Percentiles rank a stretch among this genome's conserved stretches.
These are phyloP conservation scores for Xenops minutus DNA, from an alignment of 2,797 vertebrate species.

Conservation along the genomic window DNA sequence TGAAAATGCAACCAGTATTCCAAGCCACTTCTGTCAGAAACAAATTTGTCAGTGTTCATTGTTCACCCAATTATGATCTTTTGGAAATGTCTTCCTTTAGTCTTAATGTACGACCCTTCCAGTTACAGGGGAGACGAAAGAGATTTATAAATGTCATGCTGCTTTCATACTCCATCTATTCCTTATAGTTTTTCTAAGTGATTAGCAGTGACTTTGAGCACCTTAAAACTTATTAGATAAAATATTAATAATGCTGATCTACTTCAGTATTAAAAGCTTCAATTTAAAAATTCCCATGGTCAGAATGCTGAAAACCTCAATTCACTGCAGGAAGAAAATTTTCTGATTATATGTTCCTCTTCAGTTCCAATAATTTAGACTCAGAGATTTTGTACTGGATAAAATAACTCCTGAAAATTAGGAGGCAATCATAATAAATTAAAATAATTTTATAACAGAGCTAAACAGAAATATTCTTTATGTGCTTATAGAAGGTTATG, in stretches of 20 bases:
- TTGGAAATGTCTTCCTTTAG: not conserved
- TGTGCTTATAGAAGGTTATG: not conserved
- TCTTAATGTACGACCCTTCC: not conserved
- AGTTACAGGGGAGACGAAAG: not conserved
- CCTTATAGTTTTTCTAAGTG: not conserved
- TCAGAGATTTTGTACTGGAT: not conserved
- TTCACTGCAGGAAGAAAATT: not conserved
- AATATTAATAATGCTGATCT: not conserved
- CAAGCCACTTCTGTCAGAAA: not conserved
- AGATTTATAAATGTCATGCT: not conserved
- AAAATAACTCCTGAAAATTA: not conserved
- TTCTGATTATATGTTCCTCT: not conserved
- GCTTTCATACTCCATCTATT: not conserved
- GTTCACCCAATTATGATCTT: not conserved
- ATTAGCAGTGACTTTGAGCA: not conserved
- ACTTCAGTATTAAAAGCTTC: not conserved
- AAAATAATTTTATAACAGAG: not conserved
- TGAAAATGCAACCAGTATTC: not conserved
- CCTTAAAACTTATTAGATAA: not conserved
- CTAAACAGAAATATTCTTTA: not conserved
- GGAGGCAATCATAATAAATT: not conserved
- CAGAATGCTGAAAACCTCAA: not conserved
- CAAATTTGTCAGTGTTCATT: not conserved
- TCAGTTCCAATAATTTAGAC: not conserved
- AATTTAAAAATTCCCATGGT: not conserved